Base-by-base conservation (phyloP, 2,113 vertebrate species). In the Gnathonemus echidnorhynchus region DNA sequence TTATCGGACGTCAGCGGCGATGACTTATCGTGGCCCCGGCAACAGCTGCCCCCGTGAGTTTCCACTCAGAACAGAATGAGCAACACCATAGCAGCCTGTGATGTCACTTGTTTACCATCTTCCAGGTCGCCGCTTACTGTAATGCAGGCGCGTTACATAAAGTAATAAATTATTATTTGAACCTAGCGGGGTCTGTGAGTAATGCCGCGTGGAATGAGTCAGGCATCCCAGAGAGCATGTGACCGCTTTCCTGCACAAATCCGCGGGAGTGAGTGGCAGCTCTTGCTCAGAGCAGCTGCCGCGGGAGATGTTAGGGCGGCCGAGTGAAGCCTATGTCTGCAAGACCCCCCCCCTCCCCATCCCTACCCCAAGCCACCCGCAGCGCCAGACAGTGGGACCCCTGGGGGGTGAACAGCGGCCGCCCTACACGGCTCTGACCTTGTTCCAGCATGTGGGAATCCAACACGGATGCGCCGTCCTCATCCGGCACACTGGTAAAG, bases 371-470 rank as follows among this genome's bases (percentile, higher is more conserved):
- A 45, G 66, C 8, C 31, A 0, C 35, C 17, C 39, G 11, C 62
- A 13, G n/a, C n/a, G 0, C 19, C 24, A 35, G 62, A 24, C 46
- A 42, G 77, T 11, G 13, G 50, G 74, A 19, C 52, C 87, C 87
- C 90, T 45, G 87, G 9, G 46, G 88, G 53, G 21, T 3, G 31
- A 42, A 53, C 46, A 3, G 0, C 0, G 3, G 0, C 5, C 10
- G 10, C 8, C 89, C 39, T 5, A 1, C 9, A 6, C 0, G 17
- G 88, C 50, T 94, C 96, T 95, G 93, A 97, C 96, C 96, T 97
- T 93, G 96, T 21, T 97, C 96, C 89, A 97, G 94, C 0, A 95
- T 94, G 93, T 95, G 95, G 91, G 96, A 94, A 94, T 97, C 96
- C n/a, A 96, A 94, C 86, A 97, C 95, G 0, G 94, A 93, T 0